A percentile compares a stretch with the other conserved stretches of the same genome.
Evolutionary conservation across 2,113 vertebrate species (phyloP).

Genomic region (Colinus virginianus): DNA sequence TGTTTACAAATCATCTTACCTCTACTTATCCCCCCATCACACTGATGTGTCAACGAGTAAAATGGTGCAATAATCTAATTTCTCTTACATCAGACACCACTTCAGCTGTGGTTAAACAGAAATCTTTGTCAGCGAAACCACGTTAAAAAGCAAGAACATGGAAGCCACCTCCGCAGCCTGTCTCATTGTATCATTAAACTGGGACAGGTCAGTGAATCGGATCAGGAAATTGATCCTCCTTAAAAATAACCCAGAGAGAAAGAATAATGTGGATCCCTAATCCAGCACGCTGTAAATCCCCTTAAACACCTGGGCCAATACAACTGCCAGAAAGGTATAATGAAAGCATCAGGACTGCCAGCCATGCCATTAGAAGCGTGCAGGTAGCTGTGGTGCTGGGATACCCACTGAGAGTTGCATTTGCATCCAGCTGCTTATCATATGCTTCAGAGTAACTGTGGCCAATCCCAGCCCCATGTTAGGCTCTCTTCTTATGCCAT

Average conservation of each 20-base stretch:
- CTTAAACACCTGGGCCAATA: not conserved
- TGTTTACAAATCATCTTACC: not conserved
- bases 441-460: accelerated
- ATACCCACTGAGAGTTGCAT: too few relatives aligned
- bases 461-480: accelerated
- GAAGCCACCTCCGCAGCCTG: not conserved
- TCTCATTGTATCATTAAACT: not conserved
- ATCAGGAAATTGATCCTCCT: slow-evolving; percentile 13
- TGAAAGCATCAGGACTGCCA: not conserved
- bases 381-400: not conserved
- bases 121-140: slow-evolving; percentile 13
- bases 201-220: not conserved
- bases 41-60: accelerated
- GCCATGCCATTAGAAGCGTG: accelerated
- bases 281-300: not conserved
- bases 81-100: not conserved
- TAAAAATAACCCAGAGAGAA: slow-evolving; percentile 21
- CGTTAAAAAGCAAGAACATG: not conserved
- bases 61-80: slow-evolving; percentile 19
- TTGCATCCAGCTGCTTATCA: accelerated
- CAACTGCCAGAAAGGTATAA: not conserved
- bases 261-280: not conserved
- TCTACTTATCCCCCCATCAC: not conserved
- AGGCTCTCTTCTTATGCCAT: not conserved
- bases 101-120: slow-evolving; percentile 6